phyloP scores from a whole-genome alignment of 2,888 invertebrate species.

The Epirrhoe alternata region DNA sequence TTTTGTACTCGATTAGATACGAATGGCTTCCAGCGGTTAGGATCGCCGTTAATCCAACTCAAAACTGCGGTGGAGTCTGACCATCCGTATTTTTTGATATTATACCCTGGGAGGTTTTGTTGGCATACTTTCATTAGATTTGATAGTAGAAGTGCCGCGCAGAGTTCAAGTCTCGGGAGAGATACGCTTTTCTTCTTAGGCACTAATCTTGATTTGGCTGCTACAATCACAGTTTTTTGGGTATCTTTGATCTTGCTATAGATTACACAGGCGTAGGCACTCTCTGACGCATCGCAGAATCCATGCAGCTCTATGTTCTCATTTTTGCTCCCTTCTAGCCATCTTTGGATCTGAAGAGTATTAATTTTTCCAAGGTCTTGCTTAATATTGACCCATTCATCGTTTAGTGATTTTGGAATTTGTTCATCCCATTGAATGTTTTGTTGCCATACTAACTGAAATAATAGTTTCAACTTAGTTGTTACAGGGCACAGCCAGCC shows the following conservation, averaged over 20 bases:
- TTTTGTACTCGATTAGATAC: constrained; percentile 39
- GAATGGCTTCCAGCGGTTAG: constrained; percentile 39
- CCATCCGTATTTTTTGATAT: constrained; percentile 25
- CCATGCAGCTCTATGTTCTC: no score
- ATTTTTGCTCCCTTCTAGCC: no score
- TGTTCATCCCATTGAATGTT: neutral
- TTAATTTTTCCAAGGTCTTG: no score
- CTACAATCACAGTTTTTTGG: constrained; percentile 2
- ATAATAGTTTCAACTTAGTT: no score
- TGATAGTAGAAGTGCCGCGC: constrained; percentile 22
- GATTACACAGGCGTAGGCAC: neutral
- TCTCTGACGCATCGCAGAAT: no score
- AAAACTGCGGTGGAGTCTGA: constrained; percentile 38
- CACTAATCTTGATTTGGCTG: constrained; percentile 23
- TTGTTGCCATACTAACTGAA: constrained; percentile 4
- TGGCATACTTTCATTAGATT: constrained; percentile 19
- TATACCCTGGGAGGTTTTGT: neutral
- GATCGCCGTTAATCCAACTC: constrained; percentile 39
- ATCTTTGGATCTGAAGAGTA: no score
- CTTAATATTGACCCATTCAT: no score
- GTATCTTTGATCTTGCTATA: constrained; percentile 1
- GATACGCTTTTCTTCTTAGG: constrained; percentile 18
- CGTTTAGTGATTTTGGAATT: neutral
- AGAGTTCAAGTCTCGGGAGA: constrained; percentile 27
- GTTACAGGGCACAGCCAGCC: no score